These are phyloP conservation scores for Calcarius ornatus DNA, from an alignment of 2,113 vertebrate genomes.

Conservation along the genomic window DNA sequence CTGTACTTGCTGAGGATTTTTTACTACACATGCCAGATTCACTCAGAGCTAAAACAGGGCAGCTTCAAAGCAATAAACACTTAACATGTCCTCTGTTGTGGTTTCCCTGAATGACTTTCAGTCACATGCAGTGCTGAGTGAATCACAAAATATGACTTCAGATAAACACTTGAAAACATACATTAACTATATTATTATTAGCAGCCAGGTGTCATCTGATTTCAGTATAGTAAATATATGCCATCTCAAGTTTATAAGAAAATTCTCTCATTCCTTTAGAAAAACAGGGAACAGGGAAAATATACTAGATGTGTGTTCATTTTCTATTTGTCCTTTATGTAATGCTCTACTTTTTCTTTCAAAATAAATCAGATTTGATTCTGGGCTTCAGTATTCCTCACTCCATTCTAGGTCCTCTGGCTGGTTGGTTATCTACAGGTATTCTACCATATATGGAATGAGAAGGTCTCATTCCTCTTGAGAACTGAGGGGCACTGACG, in stretches of 20 bases:
- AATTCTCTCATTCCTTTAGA: not conserved
- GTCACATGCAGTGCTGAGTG: not conserved
- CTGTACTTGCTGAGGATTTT: not conserved
- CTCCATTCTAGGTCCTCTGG: not conserved
- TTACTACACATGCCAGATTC: not conserved
- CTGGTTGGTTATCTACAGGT: not conserved
- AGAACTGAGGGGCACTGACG: not conserved
- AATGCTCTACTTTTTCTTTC: not conserved
- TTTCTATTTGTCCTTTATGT: not conserved
- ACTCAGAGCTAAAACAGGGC: not conserved
- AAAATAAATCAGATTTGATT: not conserved
- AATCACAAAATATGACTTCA: not conserved
- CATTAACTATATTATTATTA: not conserved
- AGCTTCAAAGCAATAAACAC: not conserved
- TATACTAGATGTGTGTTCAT: not conserved
- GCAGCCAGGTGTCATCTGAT: not conserved
- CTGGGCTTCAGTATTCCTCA: not conserved
- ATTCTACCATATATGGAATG: not conserved
- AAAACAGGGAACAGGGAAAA: not conserved
- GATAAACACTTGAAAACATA: not conserved
- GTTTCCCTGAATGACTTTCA: not conserved
- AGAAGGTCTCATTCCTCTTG: not conserved
- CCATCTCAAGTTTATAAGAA: not conserved
- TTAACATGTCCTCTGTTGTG: not conserved
- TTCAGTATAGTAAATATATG: not conserved